Evolutionary conservation across 2,888 invertebrate genomes (phyloP).

Genomic region (Hydrotaea diabolus): DNA sequence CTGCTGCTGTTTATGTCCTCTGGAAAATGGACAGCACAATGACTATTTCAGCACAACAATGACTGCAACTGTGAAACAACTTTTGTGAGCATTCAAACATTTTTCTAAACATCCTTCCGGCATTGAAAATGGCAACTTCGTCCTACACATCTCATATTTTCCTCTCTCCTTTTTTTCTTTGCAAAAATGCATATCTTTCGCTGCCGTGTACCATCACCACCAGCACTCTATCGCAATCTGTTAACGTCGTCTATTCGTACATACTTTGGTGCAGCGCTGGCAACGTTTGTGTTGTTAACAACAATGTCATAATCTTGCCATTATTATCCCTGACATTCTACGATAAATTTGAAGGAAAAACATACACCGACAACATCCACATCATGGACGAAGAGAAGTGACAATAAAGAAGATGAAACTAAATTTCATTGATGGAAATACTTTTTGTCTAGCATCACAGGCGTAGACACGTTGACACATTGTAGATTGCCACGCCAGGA

Average conservation of each 20-base stretch:
- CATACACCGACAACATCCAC: constrained; percentile 21
- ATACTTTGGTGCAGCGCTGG: constrained; percentile 31
- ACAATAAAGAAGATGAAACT: constrained; percentile 32
- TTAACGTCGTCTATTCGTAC: background rate
- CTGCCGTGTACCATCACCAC: too few species aligned
- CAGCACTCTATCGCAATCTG: constrained; percentile 27
- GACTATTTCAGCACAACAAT: constrained; percentile 38
- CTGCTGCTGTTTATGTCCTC: background rate
- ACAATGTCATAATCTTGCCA: constrained; percentile 65
- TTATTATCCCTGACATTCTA: constrained; percentile 66
- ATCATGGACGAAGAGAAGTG: constrained; percentile 36
- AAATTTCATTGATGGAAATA: constrained; percentile 48
- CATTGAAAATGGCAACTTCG: constrained; percentile 51
- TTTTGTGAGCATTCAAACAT: constrained; percentile 46
- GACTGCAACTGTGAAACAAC: constrained; percentile 35
- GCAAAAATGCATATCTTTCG: background rate
- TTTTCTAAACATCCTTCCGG: constrained; percentile 60
- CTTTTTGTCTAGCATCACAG: constrained; percentile 61
- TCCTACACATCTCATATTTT: constrained; percentile 35
- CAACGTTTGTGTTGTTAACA: constrained; percentile 54
- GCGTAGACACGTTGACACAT: constrained; percentile 77
- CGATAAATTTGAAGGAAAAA: constrained; percentile 57
- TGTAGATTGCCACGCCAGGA: constrained; percentile 75
- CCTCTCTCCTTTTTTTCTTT: background rate
- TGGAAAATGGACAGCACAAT: constrained; percentile 49